Base-by-base conservation (phyloP, 2,888 invertebrate species). In the Agonopterix subpropinquella region DNA sequence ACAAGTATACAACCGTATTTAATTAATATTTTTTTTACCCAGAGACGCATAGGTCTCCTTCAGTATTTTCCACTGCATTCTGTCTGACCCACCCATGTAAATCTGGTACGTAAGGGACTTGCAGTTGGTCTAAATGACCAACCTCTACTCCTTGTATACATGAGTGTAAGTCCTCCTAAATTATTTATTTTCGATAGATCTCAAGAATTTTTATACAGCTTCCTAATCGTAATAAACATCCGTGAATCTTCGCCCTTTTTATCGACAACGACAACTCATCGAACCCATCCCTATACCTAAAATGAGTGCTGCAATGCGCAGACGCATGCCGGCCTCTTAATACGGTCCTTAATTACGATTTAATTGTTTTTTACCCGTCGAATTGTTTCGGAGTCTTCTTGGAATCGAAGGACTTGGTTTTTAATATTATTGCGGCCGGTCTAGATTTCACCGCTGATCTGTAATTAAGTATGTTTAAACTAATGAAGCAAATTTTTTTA, bases 341-440 rank as follows among this genome's bases (percentile, higher is more conserved):
- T 86, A 80, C 77, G 80, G 77, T 59, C 70, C 73, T 80, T 86
- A 86, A 87, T 87, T 85, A 82, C 83, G 75, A 73, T 82, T 84
- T 86, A 87, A 86, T 87, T 84, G 80, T 84, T 86, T 71, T 84
- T 84, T 80, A 77, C 75, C 71, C 75, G 62, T 62, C 66, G 77
- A 77, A 80, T 78, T 76, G 76, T 77, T 77, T 60, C 61, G 59
- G 62, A 59, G 55, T 58, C 62, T 86, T 85, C 83, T 69, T 50
- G 56, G 87, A 86, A 86, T 60, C 52, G 56, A 62, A 57, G 58
- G 47, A 58, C 57, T 59, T 54, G 58, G 65, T 64, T 70, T 67
- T 67, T 68, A 61, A 55, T 52, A 49, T 49, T 53, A 49, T 55
- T 58, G 63, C 55, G 52, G 39, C 47, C 53, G 65, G 67, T 70